phyloP scores from a whole-genome alignment of 1,140 invertebrate genomes.

The Neodiprion virginianus region DNA sequence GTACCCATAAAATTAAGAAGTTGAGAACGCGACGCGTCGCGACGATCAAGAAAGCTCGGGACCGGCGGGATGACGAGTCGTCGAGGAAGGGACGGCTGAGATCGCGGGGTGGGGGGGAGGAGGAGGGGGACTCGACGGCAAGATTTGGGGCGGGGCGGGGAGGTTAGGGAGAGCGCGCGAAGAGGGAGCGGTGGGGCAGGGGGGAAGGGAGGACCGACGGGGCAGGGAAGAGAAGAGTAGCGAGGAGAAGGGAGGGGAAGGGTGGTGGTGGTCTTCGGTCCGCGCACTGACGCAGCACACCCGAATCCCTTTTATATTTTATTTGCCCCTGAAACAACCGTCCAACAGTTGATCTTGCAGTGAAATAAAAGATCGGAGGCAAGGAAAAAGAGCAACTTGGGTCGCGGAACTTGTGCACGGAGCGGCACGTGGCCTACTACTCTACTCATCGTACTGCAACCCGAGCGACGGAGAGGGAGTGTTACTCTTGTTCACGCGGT shows the following conservation, averaged over 20 bases:
- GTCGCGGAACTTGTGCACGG: conserved; percentile 42
- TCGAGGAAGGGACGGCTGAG: conserved; percentile 19
- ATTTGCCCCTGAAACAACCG: conserved; percentile 24
- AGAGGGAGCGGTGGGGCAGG: neutral
- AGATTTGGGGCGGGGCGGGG: conserved; percentile 20
- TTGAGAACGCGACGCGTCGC: conserved; percentile 44
- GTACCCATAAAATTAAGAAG: conserved; percentile 33
- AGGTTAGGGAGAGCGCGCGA: conserved; percentile 1
- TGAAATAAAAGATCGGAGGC: conserved; percentile 10
- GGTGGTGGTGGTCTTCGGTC: conserved; percentile 7
- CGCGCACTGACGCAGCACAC: conserved; percentile 35
- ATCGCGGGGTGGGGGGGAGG: conserved; percentile 10
- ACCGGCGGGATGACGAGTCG: neutral
- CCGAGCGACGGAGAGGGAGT: conserved; percentile 40
- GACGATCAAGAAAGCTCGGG: conserved; percentile 36
- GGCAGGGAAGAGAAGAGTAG: conserved; percentile 14
- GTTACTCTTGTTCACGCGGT: conserved; percentile 48
- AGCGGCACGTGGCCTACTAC: conserved; percentile 55
- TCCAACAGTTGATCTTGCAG: conserved; percentile 14
- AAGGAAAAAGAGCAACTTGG: conserved; percentile 21
- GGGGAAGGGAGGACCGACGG: conserved; percentile 16
- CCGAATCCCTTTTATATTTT: conserved; percentile 37
- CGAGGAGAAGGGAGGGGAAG: conserved; percentile 16
- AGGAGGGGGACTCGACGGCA: neutral
- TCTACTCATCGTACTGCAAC: conserved; percentile 40